Base-by-base conservation (phyloP, 37 sponge, comb jelly and placozoan species). In the Bolinopsis microptera region DNA sequence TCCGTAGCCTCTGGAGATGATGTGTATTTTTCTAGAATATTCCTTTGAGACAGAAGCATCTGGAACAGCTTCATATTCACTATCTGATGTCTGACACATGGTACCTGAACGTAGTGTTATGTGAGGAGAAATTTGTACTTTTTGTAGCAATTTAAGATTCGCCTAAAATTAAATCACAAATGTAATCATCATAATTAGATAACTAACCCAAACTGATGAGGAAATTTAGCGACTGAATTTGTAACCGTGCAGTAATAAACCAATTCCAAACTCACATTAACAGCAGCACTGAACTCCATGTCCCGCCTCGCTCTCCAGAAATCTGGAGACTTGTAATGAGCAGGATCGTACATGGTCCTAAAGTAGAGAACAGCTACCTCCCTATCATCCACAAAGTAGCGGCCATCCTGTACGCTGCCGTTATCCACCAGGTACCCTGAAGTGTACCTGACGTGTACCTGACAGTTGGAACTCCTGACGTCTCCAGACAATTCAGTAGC, bases 51-150 rank as follows among this genome's bases (percentile, higher is more conserved):
- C 28, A 86, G 90, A n/a, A 41, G 31, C 90, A 86, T 39, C 39
- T 86, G 90, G 22, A 86, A 86, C 30, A 86, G 35, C 61, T 86
- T 86, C 90, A 86, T 86, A 30, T 86, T 86, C 61, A 86, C 90
- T 36, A 86, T 86, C 90, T 86, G 90, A 38, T 86, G 90, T 39
- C 61, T 39, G 26, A 86, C 36, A 34, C 27, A 27, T 0, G 90
- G 90, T 1, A 86, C 82, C 82, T 80, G 82, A 30, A n/a, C n/a
- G n/a, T n/a, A n/a, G n/a, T n/a, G n/a, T n/a, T n/a, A n/a, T n/a
- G n/a, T n/a, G n/a, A n/a, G n/a, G n/a, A n/a, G n/a, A n/a, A n/a
- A n/a, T n/a, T n/a, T n/a, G n/a, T n/a, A n/a, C n/a, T n/a, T n/a
- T n/a, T n/a, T n/a, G n/a, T n/a, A n/a, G n/a, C n/a, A n/a, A n/a